Percentiles rank a stretch among this genome's conserved stretches.
Conservation (phyloP, 2,888 invertebrate genomes). For the Oithona nana region DNA sequence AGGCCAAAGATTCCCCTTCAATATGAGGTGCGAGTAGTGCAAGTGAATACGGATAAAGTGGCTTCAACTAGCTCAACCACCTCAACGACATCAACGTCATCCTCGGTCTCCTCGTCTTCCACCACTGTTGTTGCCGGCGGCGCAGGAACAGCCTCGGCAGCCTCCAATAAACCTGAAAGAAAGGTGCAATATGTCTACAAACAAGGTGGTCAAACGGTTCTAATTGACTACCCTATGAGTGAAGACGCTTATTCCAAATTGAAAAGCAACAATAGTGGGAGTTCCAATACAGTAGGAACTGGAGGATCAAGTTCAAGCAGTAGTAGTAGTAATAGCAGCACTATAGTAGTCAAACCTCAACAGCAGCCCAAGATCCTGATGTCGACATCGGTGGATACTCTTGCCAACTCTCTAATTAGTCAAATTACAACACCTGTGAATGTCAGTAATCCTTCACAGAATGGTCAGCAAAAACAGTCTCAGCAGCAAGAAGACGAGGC, state of each 20-base stretch:
- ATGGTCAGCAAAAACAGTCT: neutral
- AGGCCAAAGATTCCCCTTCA: slow-evolving; percentile 1
- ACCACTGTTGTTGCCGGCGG: neutral
- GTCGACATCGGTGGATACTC: neutral
- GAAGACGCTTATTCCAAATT: neutral
- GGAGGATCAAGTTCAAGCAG: too few relatives aligned
- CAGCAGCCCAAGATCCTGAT: neutral
- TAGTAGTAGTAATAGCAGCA: too few relatives aligned
- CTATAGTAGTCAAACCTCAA: neutral
- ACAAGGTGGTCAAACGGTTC: neutral
- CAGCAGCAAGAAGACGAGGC: too few relatives aligned
- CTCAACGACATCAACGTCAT: neutral
- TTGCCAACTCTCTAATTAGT: slow-evolving; percentile 12
- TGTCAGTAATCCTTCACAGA: neutral
- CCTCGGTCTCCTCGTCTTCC: neutral
- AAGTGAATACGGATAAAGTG: neutral
- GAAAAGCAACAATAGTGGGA: too few relatives aligned
- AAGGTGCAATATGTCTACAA: neutral
- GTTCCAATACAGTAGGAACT: neutral
- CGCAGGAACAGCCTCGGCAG: neutral
- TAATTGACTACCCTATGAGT: neutral
- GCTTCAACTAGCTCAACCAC: neutral
- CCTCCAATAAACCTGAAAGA: neutral
- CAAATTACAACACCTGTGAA: slow-evolving; percentile 2
- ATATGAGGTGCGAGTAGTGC: slow-evolving; percentile 4